These are phyloP conservation scores for Listronotus bonariensis DNA, from an alignment of 1,140 invertebrate genomes.

Conservation along the genomic window DNA sequence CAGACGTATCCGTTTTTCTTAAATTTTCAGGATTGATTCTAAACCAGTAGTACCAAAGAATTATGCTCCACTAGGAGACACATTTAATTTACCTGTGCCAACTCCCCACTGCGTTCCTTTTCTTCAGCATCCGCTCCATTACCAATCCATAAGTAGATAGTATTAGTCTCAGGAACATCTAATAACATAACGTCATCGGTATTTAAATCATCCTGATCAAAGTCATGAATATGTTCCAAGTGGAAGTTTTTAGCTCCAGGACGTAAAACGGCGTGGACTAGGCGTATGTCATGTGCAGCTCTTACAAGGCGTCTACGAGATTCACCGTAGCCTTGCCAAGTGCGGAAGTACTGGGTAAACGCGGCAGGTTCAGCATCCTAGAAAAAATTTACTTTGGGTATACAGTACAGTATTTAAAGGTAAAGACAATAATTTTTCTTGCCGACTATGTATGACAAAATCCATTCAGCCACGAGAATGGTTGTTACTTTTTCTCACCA, in stretches of 20 bases:
- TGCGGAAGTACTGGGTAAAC: slow-evolving; percentile 80
- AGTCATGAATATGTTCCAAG: slow-evolving; percentile 71
- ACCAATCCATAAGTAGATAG: slow-evolving; percentile 78
- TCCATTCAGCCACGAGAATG: no score
- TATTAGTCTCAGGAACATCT: slow-evolving; percentile 72
- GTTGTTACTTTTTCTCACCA: no score
- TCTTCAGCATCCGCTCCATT: slow-evolving; percentile 71
- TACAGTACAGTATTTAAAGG: no score
- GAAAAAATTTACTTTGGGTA: not conserved
- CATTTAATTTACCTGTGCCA: slow-evolving; percentile 37
- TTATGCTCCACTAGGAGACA: no score
- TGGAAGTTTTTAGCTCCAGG: slow-evolving; percentile 61
- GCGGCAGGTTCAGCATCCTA: slow-evolving; percentile 74
- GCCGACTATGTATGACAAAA: no score
- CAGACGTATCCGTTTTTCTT: no score
- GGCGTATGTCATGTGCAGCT: slow-evolving; percentile 59
- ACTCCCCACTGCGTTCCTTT: slow-evolving; percentile 52
- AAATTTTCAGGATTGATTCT: no score
- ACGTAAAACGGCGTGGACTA: slow-evolving; percentile 70
- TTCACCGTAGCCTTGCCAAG: slow-evolving; percentile 72
- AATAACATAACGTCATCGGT: slow-evolving; percentile 76
- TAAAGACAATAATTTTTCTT: no score
- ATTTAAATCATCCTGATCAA: slow-evolving; percentile 72
- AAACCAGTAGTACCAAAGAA: no score
- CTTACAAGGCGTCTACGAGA: slow-evolving; percentile 62